Percentiles rank a stretch among this genome's conserved stretches.
phyloP scores from a whole-genome alignment of 2,888 invertebrate species.

The Lasius fuliginosus region DNA sequence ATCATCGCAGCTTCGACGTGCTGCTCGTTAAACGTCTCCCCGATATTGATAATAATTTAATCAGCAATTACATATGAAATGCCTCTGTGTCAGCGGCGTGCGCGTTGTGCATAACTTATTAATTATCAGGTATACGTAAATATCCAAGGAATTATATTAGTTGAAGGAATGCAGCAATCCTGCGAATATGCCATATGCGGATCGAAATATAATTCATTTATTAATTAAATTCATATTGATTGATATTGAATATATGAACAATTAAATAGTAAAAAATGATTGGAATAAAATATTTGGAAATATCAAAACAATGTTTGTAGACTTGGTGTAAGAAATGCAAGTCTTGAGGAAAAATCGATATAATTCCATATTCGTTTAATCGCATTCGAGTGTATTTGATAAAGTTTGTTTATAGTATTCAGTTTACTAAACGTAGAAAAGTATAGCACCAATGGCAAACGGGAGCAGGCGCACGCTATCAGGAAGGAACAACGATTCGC shows the following conservation, averaged over 20 bases:
- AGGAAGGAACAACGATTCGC: slow-evolving; percentile 63
- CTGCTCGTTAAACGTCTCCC: neutral
- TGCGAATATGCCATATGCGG: neutral
- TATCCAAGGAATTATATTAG: neutral
- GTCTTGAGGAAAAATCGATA: neutral
- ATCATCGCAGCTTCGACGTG: too few species aligned
- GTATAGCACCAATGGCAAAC: slow-evolving; percentile 23
- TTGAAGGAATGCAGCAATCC: neutral
- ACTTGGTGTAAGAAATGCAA: neutral
- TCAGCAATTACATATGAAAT: neutral
- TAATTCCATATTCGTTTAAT: neutral
- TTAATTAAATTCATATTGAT: neutral
- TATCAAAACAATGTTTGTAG: neutral
- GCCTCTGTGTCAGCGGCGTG: neutral
- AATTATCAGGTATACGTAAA: slow-evolving; percentile 2
- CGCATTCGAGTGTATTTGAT: neutral
- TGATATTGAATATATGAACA: neutral
- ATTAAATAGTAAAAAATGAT: slow-evolving; percentile 1
- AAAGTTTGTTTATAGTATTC: slow-evolving; percentile 33
- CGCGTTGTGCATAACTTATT: neutral
- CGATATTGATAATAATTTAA: neutral
- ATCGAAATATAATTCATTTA: neutral
- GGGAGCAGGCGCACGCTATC: slow-evolving; percentile 64
- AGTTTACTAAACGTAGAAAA: slow-evolving; percentile 58
- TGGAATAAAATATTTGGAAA: neutral